Evolutionary conservation across 1,140 invertebrate species (phyloP).

Genomic region (Philopotamus ludificatus): DNA sequence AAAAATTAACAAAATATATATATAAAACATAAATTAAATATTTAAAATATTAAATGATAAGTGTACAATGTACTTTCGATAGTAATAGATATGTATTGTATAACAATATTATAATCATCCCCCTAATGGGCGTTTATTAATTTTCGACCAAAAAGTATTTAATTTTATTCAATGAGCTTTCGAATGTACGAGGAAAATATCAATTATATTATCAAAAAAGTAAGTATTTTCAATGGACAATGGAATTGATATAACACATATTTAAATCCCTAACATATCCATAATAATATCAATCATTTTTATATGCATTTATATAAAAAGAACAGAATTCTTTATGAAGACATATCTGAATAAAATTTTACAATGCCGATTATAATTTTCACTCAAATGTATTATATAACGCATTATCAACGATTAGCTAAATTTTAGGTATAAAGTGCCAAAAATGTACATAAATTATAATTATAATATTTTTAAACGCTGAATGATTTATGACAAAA

Average conservation of each 20-base stretch:
- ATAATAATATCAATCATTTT: background rate
- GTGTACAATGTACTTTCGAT: background rate
- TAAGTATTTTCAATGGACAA: background rate
- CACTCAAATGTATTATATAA: no score
- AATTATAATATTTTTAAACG: constrained; percentile 6
- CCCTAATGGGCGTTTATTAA: no score
- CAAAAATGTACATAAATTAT: constrained; percentile 25
- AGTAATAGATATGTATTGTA: background rate
- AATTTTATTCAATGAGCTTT: background rate
- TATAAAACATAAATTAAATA: background rate
- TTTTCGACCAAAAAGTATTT: no score
- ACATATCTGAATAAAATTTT: no score
- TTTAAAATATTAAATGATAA: background rate
- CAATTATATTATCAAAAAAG: background rate
- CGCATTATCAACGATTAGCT: constrained; percentile 22
- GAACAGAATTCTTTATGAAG: no score
- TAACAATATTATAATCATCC: no score
- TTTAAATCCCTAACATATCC: background rate
- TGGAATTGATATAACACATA: background rate
- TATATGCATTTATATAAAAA: background rate
- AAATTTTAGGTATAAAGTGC: constrained; percentile 27
- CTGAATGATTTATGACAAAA: constrained; percentile 1
- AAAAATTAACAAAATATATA: background rate
- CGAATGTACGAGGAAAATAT: background rate
- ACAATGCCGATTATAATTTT: no score